phyloP scores from a whole-genome alignment of 2,113 vertebrate genomes.

The Prochilodus magdalenae region DNA sequence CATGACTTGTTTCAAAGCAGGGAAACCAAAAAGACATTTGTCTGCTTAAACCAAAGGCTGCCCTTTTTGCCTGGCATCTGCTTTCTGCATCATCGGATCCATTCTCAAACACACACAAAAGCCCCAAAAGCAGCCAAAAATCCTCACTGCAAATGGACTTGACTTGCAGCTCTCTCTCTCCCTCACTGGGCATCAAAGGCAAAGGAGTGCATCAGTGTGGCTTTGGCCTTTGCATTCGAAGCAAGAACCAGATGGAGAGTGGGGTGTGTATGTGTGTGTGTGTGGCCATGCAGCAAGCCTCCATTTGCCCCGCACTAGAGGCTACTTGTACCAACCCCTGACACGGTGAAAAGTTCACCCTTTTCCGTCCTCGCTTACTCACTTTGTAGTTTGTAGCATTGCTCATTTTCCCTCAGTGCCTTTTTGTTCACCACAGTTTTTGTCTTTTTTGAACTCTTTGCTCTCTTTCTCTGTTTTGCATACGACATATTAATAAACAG shows the following conservation, averaged over 20 bases:
- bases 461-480: background rate
- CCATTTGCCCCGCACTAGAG: constrained; percentile 7
- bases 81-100: background rate
- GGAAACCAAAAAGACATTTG: background rate
- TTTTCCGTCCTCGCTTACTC: background rate
- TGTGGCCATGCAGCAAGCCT: background rate
- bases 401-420: background rate
- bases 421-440: background rate
- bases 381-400: background rate
- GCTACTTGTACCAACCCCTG: background rate
- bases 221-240: constrained; percentile 36
- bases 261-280: background rate
- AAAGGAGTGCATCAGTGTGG: constrained; percentile 16
- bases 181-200: background rate
- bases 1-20: background rate
- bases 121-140: background rate
- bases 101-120: background rate
- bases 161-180: background rate
- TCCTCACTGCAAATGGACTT: background rate
- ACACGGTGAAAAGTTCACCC: constrained; percentile 10
- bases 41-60: background rate
- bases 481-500: background rate
- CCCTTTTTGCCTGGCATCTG: background rate
- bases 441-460: background rate
- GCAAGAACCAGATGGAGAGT: background rate